Percentiles rank a stretch among this genome's conserved stretches.
Evolutionary conservation across 64 coral and sea anemone genomes (phyloP).

Genomic region (Stichodactyla helianthus): DNA sequence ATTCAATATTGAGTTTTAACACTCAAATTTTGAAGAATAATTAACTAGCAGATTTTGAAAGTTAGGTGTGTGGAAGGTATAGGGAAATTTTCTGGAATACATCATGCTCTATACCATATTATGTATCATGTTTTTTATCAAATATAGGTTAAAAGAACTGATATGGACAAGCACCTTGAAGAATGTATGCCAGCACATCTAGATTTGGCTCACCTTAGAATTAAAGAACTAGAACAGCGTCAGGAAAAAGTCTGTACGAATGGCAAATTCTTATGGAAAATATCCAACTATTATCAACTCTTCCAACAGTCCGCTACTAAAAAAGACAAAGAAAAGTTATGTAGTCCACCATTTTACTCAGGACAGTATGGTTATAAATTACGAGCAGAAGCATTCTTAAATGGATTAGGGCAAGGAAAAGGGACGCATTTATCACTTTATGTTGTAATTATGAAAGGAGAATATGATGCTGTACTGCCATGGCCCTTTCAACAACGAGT

Average conservation of each 20-base stretch:
- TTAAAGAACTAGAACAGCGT: conserved; percentile 83
- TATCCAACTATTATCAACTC: conserved; percentile 91
- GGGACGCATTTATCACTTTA: conserved; percentile 96
- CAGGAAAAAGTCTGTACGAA: conserved; percentile 84
- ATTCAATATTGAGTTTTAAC: too few species aligned
- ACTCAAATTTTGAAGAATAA: too few species aligned
- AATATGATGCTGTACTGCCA: conserved; percentile 88
- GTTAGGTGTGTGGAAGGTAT: too few species aligned
- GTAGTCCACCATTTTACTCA: conserved; percentile 97
- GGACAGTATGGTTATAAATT: conserved; percentile 98
- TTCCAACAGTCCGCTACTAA: conserved; percentile 89
- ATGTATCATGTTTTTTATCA: not conserved
- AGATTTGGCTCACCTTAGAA: conserved; percentile 86
- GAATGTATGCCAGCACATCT: conserved; percentile 74
- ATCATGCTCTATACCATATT: not conserved
- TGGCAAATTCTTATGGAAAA: conserved; percentile 97
- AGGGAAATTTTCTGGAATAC: too few species aligned
- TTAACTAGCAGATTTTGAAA: too few species aligned
- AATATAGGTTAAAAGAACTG: conserved; percentile 62
- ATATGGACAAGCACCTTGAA: conserved; percentile 84
- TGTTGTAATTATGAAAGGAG: conserved; percentile 97
- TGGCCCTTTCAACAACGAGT: conserved; percentile 99
- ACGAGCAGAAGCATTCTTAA: conserved; percentile 91
- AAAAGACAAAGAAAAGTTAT: conserved; percentile 96
- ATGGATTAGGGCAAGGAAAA: conserved; percentile 95